Evolutionary conservation across 2,888 invertebrate species (phyloP).

Genomic region (Dynastes hyllus): DNA sequence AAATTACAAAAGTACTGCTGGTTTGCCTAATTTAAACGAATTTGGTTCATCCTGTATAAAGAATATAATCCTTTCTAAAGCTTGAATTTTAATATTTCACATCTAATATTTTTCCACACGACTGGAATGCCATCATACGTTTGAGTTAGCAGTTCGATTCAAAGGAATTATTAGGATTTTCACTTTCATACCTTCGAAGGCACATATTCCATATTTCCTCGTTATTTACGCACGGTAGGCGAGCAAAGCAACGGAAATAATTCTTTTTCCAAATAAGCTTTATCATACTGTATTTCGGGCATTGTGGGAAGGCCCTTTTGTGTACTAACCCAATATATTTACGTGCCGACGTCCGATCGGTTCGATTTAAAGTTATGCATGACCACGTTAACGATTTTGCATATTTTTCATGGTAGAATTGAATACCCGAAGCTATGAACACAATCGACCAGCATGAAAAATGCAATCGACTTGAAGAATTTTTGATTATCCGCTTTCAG

Average conservation of each 20-base stretch:
- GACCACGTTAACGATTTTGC: not conserved
- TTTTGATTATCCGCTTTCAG: not conserved
- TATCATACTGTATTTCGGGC: not conserved
- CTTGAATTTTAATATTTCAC: too few relatives aligned
- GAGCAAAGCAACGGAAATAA: not conserved
- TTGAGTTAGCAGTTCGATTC: too few relatives aligned
- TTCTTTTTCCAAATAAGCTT: not conserved
- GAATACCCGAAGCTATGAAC: not conserved
- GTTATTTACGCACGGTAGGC: not conserved
- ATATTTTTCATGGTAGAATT: not conserved
- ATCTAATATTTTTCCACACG: too few relatives aligned
- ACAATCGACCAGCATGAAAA: not conserved
- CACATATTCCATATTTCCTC: not conserved
- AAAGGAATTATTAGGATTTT: too few relatives aligned
- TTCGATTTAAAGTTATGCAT: not conserved
- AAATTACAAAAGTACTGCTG: too few relatives aligned
- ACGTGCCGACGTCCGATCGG: not conserved
- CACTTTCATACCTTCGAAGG: too few relatives aligned
- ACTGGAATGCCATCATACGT: too few relatives aligned
- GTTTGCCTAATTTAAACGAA: too few relatives aligned
- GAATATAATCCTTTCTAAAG: too few relatives aligned
- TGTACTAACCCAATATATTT: conserved; percentile 4
- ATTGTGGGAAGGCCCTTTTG: not conserved
- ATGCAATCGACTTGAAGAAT: not conserved
- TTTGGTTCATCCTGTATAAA: too few relatives aligned